Conservation (phyloP, 2,113 vertebrate species). For the Hippolais icterina region DNA sequence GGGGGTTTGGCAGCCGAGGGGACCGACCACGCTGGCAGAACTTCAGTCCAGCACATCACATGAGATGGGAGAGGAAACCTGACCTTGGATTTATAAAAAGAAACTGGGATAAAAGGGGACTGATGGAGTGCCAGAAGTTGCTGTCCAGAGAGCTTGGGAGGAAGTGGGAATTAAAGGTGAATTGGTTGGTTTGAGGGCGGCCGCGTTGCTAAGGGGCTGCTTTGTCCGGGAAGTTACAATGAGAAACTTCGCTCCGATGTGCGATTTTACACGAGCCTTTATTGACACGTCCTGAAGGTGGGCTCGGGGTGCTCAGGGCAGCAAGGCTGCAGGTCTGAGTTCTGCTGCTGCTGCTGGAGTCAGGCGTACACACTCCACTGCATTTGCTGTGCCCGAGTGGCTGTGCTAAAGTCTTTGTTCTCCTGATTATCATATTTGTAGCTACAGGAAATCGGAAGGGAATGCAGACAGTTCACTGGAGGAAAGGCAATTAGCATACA, state of each 20-base stretch:
- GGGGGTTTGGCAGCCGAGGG: neutral
- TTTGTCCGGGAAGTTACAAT: neutral
- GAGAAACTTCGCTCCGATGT: neutral
- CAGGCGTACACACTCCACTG: neutral
- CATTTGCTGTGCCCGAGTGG: neutral
- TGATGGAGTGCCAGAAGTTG: conserved; percentile 63
- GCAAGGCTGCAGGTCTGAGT: neutral
- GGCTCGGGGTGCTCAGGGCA: neutral
- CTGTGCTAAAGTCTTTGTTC: conserved; percentile 66
- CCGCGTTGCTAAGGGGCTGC: neutral
- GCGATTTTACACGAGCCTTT: neutral
- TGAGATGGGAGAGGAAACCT: conserved; percentile 72
- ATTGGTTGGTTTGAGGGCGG: neutral
- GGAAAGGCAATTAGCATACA: conserved; percentile 50
- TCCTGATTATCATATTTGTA: conserved; percentile 60
- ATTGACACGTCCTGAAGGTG: too few relatives aligned
- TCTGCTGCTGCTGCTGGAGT: neutral
- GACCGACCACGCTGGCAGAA: conserved; percentile 15
- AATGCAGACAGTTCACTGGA: conserved; percentile 46
- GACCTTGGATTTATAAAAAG: conserved; percentile 74
- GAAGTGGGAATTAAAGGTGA: conserved; percentile 65
- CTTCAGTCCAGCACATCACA: conserved; percentile 47
- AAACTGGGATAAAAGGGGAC: conserved; percentile 68
- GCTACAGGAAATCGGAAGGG: conserved; percentile 63
- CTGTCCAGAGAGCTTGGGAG: conserved; percentile 59